Evolutionary conservation across 1,140 invertebrate species (phyloP), one percentile per base, ranked within the genome.

Genomic region (Drosophila kanapiae): DNA sequence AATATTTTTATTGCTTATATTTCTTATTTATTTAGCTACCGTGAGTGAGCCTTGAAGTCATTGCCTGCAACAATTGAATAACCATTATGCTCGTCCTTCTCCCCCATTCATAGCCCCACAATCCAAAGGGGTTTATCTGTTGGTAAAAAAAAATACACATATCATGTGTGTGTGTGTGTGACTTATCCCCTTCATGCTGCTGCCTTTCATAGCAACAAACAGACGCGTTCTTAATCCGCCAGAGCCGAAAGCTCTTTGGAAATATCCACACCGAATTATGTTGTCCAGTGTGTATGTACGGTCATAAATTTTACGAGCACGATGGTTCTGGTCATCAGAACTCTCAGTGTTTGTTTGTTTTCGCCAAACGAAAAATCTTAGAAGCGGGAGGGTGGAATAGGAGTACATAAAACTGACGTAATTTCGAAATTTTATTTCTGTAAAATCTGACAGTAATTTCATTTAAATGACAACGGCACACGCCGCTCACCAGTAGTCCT

Each of bases 401-500:
- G 62, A 84, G 83, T 84, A 84, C 83, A 88, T 87, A 87, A 87
- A 87, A 88, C 77, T 80, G 77, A 78, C 64, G 85, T 70, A 87
- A 87, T 87, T 87, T 83, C 76, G 68, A 78, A 78, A 87, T 87
- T 87, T 88, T 87, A 87, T 88, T 88, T 88, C 71, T 80, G 72
- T 84, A 87, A 87, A 87, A 87, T 87, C 83, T 88, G 83, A 88
- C 83, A 88, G 83, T 87, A 87, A 88, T 88, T 88, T 88, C 84
- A 88, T 88, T 87, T 84, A 84, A 87, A 87, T 87, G 83, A 87
- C 84, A 88, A 84, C 68, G 33, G 49, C 79, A 60, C 67, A 53
- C 72, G 63, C 60, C 49, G 43, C n/a, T n/a, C 27, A 16, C 29
- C 33, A 23, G 23, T 23, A 23, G 23, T 23, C 23, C n/a, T n/a